Conservation (phyloP, 2,888 invertebrate genomes). For the Lypha dubia region DNA sequence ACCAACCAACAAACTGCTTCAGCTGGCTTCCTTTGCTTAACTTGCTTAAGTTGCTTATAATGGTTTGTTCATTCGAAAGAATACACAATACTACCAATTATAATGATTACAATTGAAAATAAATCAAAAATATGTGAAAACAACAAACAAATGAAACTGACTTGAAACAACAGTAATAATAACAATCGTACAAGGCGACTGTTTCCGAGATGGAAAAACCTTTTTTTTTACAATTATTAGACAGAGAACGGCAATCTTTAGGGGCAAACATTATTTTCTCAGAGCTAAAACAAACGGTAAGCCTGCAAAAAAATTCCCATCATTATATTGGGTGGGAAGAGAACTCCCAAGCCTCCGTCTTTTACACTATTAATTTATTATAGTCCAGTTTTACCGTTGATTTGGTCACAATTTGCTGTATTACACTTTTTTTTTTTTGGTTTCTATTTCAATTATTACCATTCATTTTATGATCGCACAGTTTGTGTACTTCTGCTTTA, state of each 20-base stretch:
- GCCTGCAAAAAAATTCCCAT: no score
- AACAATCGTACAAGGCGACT: conserved; percentile 21
- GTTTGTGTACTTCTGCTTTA: conserved; percentile 39
- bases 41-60: no score
- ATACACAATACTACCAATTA: conserved; percentile 70
- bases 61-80: conserved; percentile 42
- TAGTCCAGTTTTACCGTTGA: no score
- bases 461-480: no score
- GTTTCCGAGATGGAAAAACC: not conserved
- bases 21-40: no score
- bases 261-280: no score
- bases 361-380: no score
- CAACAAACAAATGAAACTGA: conserved; percentile 31
- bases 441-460: not conserved
- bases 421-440: not conserved
- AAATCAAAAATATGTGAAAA: conserved; percentile 69
- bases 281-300: no score
- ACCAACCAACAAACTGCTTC: not conserved
- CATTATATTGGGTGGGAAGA: no score
- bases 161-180: not conserved
- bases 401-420: no score
- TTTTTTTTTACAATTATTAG: conserved; percentile 4
- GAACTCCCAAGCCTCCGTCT: no score
- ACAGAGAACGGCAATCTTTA: conserved; percentile 4
- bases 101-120: conserved; percentile 66